A percentile compares a stretch with the other conserved stretches of the same genome.
phyloP scores from a whole-genome alignment of 1,140 invertebrate species.

The Papilio glaucus region DNA sequence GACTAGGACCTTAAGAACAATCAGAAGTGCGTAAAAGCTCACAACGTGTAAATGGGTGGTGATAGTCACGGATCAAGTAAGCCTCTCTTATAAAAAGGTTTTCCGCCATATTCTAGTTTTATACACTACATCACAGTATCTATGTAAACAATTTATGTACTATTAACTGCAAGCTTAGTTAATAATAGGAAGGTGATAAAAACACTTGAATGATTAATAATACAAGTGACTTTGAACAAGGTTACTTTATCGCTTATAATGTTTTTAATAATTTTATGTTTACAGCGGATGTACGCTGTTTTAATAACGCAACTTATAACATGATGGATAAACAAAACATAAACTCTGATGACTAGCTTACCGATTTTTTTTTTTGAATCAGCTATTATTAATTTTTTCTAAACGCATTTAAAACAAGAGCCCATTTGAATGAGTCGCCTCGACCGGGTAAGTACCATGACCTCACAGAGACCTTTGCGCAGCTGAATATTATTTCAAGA shows the following conservation, averaged over 20 bases:
- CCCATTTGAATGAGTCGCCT: not conserved
- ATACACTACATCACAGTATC: too few relatives aligned
- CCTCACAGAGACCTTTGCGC: slow-evolving; percentile 9
- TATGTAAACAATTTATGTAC: not conserved
- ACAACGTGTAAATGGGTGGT: too few relatives aligned
- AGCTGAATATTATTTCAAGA: not conserved
- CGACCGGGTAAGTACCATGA: slow-evolving; percentile 5
- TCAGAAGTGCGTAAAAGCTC: too few relatives aligned
- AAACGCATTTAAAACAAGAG: not conserved
- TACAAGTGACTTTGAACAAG: not conserved
- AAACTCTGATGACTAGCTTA: not conserved
- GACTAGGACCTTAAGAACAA: too few relatives aligned
- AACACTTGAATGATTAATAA: slow-evolving; percentile 7
- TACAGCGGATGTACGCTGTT: not conserved
- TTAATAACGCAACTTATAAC: not conserved
- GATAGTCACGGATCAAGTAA: too few relatives aligned
- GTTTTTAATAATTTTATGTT: not conserved
- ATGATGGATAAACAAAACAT: not conserved
- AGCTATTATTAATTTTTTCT: not conserved
- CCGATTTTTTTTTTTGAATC: not conserved
- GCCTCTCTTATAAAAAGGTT: too few relatives aligned
- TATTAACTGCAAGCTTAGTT: not conserved
- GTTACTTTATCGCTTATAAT: not conserved
- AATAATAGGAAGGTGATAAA: slow-evolving; percentile 7
- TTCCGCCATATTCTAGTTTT: too few relatives aligned